Conservation (phyloP, 2,888 invertebrate species). For the Papilio demoleus region DNA sequence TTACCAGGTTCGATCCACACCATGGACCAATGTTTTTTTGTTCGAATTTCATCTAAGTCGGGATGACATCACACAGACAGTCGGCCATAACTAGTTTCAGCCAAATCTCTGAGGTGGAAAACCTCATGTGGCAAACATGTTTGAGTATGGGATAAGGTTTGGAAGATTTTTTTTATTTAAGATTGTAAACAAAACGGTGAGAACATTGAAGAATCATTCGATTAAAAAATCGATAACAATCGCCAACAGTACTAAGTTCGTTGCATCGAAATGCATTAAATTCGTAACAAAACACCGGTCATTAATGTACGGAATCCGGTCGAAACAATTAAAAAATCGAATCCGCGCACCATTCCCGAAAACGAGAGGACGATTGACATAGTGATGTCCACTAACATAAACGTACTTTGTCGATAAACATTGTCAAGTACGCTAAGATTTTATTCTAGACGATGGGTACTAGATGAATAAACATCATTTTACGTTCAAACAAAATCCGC, state of each 20-base stretch:
- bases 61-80: too few relatives aligned
- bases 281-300: conserved; percentile 63
- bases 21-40: too few relatives aligned
- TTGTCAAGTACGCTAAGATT: neutral
- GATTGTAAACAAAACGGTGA: too few relatives aligned
- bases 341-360: conserved; percentile 74
- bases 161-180: too few relatives aligned
- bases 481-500: neutral
- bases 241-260: conserved; percentile 49
- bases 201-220: neutral
- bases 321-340: conserved; percentile 79
- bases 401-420: neutral
- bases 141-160: too few relatives aligned
- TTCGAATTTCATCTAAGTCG: too few relatives aligned
- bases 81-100: too few relatives aligned
- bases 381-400: conserved; percentile 29
- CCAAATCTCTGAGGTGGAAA: too few relatives aligned
- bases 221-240: conserved; percentile 22
- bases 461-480: too few relatives aligned
- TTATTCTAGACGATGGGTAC: neutral
- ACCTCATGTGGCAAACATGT: neutral
- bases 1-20: too few relatives aligned
- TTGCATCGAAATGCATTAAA: conserved; percentile 56
- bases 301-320: conserved; percentile 62
- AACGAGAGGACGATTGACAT: conserved; percentile 66